These are phyloP conservation scores for Enhydra lutris DNA, from an alignment of 2,113 vertebrate genomes.

Conservation along the genomic window DNA sequence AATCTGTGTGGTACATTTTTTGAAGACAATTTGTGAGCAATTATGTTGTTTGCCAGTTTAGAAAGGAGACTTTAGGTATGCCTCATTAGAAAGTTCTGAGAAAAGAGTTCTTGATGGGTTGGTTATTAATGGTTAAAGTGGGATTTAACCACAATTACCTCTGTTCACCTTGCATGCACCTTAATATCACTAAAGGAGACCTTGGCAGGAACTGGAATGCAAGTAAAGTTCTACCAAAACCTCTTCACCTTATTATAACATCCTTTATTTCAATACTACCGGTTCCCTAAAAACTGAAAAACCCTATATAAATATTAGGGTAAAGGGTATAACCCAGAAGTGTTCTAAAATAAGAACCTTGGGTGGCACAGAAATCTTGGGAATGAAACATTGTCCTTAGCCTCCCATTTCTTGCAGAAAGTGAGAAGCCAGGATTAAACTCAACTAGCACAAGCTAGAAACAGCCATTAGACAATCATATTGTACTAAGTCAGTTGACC, in stretches of 20 bases:
- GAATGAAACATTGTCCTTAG: neutral
- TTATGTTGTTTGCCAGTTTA: neutral
- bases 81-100: neutral
- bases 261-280: neutral
- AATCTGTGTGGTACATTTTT: neutral
- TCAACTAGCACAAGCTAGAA: neutral
- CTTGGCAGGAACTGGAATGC: neutral
- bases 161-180: neutral
- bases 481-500: neutral
- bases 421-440: fast-evolving
- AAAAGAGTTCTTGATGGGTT: neutral
- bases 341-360: fast-evolving
- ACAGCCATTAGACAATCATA: neutral
- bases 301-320: neutral
- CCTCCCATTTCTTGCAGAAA: neutral
- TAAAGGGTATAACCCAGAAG: neutral
- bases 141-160: neutral
- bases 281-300: neutral
- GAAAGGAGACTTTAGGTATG: neutral
- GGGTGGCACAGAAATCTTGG: neutral
- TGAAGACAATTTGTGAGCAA: neutral
- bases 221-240: neutral
- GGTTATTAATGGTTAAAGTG: neutral
- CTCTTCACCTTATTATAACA: neutral
- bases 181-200: neutral